phyloP scores from a whole-genome alignment of 2,113 vertebrate species.

The Syngnathoides biaculeatus region DNA sequence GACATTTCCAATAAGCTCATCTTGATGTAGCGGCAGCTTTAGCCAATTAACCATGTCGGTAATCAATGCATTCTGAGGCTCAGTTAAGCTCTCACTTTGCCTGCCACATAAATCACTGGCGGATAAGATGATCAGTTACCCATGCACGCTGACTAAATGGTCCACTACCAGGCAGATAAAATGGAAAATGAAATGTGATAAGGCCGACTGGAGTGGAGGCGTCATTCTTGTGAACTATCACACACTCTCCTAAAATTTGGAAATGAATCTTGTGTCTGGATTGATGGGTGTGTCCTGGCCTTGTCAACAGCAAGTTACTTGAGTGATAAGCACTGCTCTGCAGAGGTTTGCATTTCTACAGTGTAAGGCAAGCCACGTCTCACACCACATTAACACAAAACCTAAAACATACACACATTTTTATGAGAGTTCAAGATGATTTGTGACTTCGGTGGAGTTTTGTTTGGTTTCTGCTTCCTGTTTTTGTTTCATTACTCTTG shows the following conservation, averaged over 20 bases:
- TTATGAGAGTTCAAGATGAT: too few relatives aligned
- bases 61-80: constrained; percentile 72
- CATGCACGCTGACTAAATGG: constrained; percentile 64
- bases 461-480: too few relatives aligned
- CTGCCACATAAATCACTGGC: constrained; percentile 74
- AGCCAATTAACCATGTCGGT: constrained; percentile 78
- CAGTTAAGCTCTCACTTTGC: constrained; percentile 66
- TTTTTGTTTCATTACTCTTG: not conserved
- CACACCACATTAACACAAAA: not conserved
- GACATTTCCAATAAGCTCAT: constrained; percentile 77
- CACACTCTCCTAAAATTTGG: not conserved
- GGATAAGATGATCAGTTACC: constrained; percentile 76
- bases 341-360: not conserved
- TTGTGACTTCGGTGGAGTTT: too few relatives aligned
- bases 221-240: not conserved
- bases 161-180: constrained; percentile 69
- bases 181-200: constrained; percentile 74
- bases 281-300: not conserved
- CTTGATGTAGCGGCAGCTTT: constrained; percentile 71
- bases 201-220: constrained; percentile 54
- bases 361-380: not conserved
- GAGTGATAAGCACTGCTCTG: not conserved
- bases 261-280: not conserved
- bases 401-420: not conserved
- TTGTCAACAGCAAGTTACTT: not conserved